phyloP scores from a whole-genome alignment of 2,888 invertebrate genomes.

The Gymnocheta viridis region DNA sequence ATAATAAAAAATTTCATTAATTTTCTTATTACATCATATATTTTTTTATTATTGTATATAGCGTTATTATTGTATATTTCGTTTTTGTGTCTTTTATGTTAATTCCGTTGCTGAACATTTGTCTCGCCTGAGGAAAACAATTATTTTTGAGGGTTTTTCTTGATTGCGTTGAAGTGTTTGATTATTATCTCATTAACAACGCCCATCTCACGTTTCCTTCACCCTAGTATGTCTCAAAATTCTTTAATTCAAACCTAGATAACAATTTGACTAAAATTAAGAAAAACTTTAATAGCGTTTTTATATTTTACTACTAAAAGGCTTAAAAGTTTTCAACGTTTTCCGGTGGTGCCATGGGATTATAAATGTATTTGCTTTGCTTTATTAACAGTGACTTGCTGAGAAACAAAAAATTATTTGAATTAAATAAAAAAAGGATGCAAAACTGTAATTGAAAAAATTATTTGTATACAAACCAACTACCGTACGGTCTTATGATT shows the following conservation, averaged over 20 bases:
- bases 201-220: neutral
- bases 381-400: no score
- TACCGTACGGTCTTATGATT: no score
- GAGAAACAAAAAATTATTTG: no score
- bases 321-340: neutral
- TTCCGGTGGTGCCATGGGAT: neutral
- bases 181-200: constrained; percentile 40
- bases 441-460: no score
- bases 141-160: constrained; percentile 15
- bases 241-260: neutral
- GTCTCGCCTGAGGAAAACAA: constrained; percentile 11
- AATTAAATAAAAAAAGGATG: no score
- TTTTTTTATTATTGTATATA: neutral
- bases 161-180: constrained; percentile 28
- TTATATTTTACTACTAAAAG: neutral
- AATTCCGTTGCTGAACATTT: constrained; percentile 21
- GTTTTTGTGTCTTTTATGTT: neutral
- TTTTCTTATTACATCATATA: constrained; percentile 3
- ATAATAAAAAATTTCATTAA: constrained; percentile 9
- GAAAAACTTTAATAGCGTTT: neutral
- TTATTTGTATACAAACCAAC: no score
- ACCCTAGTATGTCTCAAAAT: neutral
- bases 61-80: no score
- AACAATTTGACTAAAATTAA: constrained; percentile 12
- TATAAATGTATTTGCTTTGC: neutral